Evolutionary conservation across 1,140 invertebrate genomes (phyloP).

Genomic region (Ooceraea biroi): DNA sequence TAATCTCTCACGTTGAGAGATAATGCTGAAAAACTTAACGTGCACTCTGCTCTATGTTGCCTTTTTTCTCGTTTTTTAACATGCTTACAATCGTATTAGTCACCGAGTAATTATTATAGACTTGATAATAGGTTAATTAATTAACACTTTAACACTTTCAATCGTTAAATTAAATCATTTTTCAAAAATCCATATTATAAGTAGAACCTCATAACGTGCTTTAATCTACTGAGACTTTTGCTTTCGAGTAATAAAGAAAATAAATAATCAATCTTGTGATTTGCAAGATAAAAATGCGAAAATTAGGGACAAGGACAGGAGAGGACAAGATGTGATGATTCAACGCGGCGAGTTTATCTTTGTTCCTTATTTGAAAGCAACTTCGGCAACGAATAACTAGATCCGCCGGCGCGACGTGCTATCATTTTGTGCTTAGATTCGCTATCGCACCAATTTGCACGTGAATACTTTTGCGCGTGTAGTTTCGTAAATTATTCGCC

Average conservation of each 20-base stretch:
- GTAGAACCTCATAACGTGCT: too few relatives aligned
- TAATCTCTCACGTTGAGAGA: slow-evolving; percentile 45
- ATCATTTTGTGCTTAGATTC: slow-evolving; percentile 50
- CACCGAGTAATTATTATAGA: too few relatives aligned
- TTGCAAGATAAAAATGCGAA: slow-evolving; percentile 5
- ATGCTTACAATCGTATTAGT: background rate
- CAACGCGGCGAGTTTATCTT: slow-evolving; percentile 43
- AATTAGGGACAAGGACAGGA: slow-evolving; percentile 26
- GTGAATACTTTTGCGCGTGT: slow-evolving; percentile 46
- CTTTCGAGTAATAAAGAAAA: too few relatives aligned
- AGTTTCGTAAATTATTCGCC: slow-evolving; percentile 41
- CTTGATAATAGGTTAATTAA: too few relatives aligned
- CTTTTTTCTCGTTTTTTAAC: background rate
- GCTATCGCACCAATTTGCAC: slow-evolving; percentile 48
- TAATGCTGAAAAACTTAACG: slow-evolving; percentile 24
- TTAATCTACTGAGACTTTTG: too few relatives aligned
- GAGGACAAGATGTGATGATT: slow-evolving; percentile 35
- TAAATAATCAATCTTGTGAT: too few relatives aligned
- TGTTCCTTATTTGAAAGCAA: slow-evolving; percentile 43
- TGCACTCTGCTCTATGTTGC: background rate
- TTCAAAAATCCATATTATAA: too few relatives aligned
- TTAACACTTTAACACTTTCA: too few relatives aligned
- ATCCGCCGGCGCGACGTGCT: slow-evolving; percentile 39
- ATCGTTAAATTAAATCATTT: too few relatives aligned
- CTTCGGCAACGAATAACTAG: slow-evolving; percentile 36